Percentiles rank a stretch among this genome's conserved stretches.
Conservation (phyloP, 1,140 invertebrate genomes). For the Platorchestia sp. region DNA sequence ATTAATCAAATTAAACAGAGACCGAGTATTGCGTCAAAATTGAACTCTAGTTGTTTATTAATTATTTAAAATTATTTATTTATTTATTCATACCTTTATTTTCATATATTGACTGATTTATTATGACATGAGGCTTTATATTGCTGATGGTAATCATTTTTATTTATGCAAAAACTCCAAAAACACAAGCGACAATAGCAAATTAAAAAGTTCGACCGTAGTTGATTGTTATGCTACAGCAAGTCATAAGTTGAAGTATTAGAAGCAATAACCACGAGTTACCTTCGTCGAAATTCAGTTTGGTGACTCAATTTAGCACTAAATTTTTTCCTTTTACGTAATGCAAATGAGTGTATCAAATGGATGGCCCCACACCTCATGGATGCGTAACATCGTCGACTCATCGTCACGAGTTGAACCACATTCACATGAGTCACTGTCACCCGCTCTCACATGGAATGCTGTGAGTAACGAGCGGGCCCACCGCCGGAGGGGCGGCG, state of each 20-base stretch:
- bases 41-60: background rate
- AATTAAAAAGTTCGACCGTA: background rate
- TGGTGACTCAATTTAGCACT: background rate
- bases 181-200: background rate
- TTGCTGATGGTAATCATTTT: background rate
- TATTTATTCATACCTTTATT: too few species aligned
- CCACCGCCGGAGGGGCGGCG: too few species aligned
- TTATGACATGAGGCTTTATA: background rate
- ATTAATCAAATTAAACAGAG: background rate
- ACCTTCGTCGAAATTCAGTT: background rate
- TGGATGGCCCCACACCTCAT: background rate
- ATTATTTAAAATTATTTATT: too few species aligned
- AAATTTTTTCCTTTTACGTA: background rate
- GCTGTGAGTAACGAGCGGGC: background rate
- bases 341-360: background rate
- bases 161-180: background rate
- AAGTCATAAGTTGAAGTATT: background rate
- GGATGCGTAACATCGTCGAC: background rate
- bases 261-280: background rate
- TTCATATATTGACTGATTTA: background rate
- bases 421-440: background rate
- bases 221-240: background rate
- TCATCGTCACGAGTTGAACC: constrained; percentile 6
- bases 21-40: background rate
- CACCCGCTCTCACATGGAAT: background rate